These are phyloP conservation scores for Siphonodentalium dalli DNA, from an alignment of 2,888 invertebrate species.

Conservation along the genomic window DNA sequence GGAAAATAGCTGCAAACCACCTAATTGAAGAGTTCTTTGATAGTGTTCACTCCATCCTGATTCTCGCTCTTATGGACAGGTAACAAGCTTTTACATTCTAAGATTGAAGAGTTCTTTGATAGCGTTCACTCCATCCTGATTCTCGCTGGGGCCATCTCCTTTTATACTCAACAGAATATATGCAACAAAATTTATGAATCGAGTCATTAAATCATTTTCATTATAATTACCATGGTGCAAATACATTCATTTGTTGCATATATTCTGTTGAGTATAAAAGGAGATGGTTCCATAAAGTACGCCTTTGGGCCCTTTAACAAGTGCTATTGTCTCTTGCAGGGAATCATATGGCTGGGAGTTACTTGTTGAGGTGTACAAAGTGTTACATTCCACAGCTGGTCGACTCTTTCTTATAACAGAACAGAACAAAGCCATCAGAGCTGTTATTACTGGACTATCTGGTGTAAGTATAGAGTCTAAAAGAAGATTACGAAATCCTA, in stretches of 20 bases:
- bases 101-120: neutral
- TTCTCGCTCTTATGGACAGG: constrained; percentile 50
- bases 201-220: no score
- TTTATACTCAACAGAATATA: no score
- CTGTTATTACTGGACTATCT: constrained; percentile 42
- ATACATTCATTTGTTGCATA: no score
- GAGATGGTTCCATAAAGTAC: no score
- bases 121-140: neutral
- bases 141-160: neutral
- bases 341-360: constrained; percentile 34
- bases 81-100: constrained; percentile 16
- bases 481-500: neutral
- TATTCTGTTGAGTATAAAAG: no score
- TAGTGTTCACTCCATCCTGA: constrained; percentile 42
- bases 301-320: no score
- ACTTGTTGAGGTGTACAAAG: constrained; percentile 39
- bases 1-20: constrained; percentile 44
- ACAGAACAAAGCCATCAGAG: constrained; percentile 45
- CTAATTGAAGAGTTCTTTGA: constrained; percentile 50
- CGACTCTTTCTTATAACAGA: constrained; percentile 41
- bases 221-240: no score
- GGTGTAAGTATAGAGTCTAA: constrained; percentile 42
- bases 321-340: constrained; percentile 26
- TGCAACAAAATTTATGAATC: no score
- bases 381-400: constrained; percentile 46